Percentiles rank a stretch among this genome's conserved stretches.
Conservation (phyloP, 2,888 invertebrate species). For the Ennomos erosarius region DNA sequence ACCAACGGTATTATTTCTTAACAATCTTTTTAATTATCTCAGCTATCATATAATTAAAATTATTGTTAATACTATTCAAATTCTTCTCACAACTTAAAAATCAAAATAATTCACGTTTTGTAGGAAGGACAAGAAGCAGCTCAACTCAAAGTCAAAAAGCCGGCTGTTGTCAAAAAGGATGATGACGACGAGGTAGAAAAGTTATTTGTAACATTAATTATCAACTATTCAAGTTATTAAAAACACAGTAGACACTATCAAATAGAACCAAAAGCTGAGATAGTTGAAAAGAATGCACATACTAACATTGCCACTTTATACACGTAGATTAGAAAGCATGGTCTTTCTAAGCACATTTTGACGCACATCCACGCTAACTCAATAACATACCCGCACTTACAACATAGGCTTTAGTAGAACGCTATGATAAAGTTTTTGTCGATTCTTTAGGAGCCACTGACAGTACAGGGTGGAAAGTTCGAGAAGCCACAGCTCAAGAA, state of each 20-base stretch:
- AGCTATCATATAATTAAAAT: slow-evolving; percentile 42
- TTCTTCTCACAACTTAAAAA: too few relatives aligned
- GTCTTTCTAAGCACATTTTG: slow-evolving; percentile 40
- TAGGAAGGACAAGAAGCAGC: slow-evolving; percentile 79
- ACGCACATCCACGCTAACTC: slow-evolving; percentile 66
- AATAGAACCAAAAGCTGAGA: slow-evolving; percentile 58
- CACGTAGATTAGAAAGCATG: slow-evolving; percentile 53
- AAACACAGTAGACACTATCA: slow-evolving; percentile 3
- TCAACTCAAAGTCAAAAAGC: slow-evolving; percentile 79
- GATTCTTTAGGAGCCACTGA: slow-evolving; percentile 76
- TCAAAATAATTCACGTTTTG: slow-evolving; percentile 2
- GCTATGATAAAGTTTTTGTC: slow-evolving; percentile 63
- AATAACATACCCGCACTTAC: slow-evolving; percentile 52
- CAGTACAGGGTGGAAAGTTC: slow-evolving; percentile 78
- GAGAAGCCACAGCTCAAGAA: slow-evolving; percentile 80
- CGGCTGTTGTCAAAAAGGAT: slow-evolving; percentile 76
- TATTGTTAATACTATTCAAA: background rate
- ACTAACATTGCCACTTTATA: slow-evolving; percentile 52
- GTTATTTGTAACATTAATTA: background rate
- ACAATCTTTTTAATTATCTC: slow-evolving; percentile 68
- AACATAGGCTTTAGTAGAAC: slow-evolving; percentile 56
- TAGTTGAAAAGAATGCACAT: slow-evolving; percentile 57
- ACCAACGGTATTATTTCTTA: slow-evolving; percentile 69
- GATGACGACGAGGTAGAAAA: slow-evolving; percentile 72
- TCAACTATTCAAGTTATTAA: too few relatives aligned